Evolutionary conservation across 2,797 vertebrate species (phyloP), one percentile per base, ranked within the genome.

Genomic region (Mormyrops boulengeri): DNA sequence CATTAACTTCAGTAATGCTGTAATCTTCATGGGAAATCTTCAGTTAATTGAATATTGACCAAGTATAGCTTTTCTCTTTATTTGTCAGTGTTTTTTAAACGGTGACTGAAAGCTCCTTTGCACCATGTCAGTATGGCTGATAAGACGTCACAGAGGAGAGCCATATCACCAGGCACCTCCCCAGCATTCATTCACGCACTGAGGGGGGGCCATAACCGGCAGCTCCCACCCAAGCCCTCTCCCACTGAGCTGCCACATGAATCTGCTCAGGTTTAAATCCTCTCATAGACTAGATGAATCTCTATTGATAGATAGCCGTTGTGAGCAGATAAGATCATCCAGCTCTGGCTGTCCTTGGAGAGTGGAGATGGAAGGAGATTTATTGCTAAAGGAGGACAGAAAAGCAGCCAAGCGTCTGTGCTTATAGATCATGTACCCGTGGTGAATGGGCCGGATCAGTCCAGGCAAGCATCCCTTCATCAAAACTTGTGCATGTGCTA

Each of bases 1-100:
- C 19, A 60, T 87, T 53, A 73, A 34, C 89, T 88, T 87, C 44
- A 80, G 12, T 26, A 47, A 11, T 44, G 14, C 53, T 88, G 49
- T 88, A 88, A 91, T 92, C 90, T 22, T 4, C 66, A 47, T 88
- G 41, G 88, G 69, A 50, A 60, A 91, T 91, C 89, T 89, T 17
- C 44, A 17, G 34, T 52, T 92, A 90, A 92, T 92, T 90, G 69
- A 88, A 89, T 91, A 93, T 92, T 60, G 92, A 93, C 91, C 90
- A 30, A 30, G 88, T 9, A 1, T 85, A 1, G 90, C 77, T 47
- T 44, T n/a, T 60, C 44, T 73, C 30, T 52, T 55, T 85, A 17
- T 47, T 87, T 4, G 30, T 88, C n/a, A 8, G 26, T 77, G 4
- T 77, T 62, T 73, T 87, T 88, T 34, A 66, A 66, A 66, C 2